Evolutionary conservation across 2,888 invertebrate species (phyloP).

Genomic region (Sarcophaga variegata): DNA sequence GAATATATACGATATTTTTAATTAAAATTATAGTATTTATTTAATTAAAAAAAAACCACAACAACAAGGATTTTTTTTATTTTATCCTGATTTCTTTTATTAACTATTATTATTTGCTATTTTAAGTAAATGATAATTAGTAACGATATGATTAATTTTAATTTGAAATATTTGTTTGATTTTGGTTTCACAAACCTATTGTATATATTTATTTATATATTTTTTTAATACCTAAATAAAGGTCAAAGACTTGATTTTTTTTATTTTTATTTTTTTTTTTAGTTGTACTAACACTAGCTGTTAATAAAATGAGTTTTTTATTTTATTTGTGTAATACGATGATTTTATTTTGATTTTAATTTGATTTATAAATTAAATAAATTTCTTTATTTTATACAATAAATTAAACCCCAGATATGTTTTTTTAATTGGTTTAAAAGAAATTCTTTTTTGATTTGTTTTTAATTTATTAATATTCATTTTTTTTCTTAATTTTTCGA

Average conservation of each 20-base stretch:
- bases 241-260: conserved; percentile 9
- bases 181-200: conserved; percentile 11
- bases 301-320: conserved; percentile 32
- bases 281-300: conserved; percentile 46
- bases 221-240: neutral
- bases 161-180: conserved; percentile 27
- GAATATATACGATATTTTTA: neutral
- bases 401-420: conserved; percentile 35
- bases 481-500: conserved; percentile 19
- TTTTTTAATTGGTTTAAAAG: conserved; percentile 42
- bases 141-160: conserved; percentile 45
- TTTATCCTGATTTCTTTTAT: conserved; percentile 11
- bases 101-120: conserved; percentile 60
- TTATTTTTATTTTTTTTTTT: neutral
- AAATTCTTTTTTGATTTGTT: conserved; percentile 26
- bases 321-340: conserved; percentile 39
- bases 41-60: conserved; percentile 20
- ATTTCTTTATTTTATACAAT: conserved; percentile 32
- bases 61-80: conserved; percentile 21
- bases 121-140: conserved; percentile 56
- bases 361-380: conserved; percentile 54
- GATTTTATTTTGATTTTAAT: conserved; percentile 28
- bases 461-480: neutral
- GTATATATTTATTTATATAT: conserved; percentile 38
- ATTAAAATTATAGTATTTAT: conserved; percentile 17